These are phyloP conservation scores for Anguilla megastoma DNA, from an alignment of 2,797 vertebrate species.

Conservation along the genomic window DNA sequence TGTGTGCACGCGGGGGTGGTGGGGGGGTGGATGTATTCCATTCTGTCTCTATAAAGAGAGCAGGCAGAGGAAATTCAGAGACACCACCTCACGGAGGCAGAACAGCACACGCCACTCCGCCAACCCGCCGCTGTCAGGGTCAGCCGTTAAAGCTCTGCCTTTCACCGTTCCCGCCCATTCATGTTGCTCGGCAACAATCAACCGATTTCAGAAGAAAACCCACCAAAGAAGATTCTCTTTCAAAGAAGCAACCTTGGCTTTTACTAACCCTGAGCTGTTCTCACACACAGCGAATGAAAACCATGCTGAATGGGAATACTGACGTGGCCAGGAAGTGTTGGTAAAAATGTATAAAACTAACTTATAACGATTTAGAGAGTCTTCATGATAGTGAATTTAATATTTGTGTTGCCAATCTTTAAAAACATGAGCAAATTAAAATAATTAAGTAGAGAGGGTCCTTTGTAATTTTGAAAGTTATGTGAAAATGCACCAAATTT, in stretches of 20 bases:
- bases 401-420: neutral
- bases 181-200: neutral
- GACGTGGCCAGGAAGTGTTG: neutral
- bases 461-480: too few species aligned
- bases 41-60: too few species aligned
- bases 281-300: neutral
- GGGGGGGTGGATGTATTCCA: too few species aligned
- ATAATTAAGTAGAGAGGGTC: neutral
- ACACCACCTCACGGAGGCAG: neutral
- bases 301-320: neutral
- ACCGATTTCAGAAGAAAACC: neutral
- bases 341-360: neutral
- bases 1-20: too few species aligned
- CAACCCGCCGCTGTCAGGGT: neutral
- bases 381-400: neutral
- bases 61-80: neutral
- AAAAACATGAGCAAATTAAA: neutral
- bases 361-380: neutral
- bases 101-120: neutral
- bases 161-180: neutral
- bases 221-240: neutral
- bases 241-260: conserved; percentile 6
- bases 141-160: neutral
- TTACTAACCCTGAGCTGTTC: neutral
- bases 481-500: too few species aligned